A percentile compares a stretch with the other conserved stretches of the same genome.
Evolutionary conservation across 2,888 invertebrate species (phyloP).

Genomic region (Rhopalosiphum nymphaeae): DNA sequence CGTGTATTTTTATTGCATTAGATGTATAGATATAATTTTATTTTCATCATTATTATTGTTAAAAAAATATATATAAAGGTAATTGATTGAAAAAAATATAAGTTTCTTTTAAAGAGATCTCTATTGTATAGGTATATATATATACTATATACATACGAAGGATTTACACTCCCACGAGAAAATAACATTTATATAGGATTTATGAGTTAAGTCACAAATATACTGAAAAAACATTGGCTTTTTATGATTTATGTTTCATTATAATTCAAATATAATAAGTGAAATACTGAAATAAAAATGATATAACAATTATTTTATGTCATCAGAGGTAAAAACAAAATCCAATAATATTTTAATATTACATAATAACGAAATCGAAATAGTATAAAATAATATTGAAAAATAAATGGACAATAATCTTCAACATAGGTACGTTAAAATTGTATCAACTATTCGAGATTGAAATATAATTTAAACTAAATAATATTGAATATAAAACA

Average conservation of each 20-base stretch:
- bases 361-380: neutral
- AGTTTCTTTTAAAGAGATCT: neutral
- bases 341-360: neutral
- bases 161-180: neutral
- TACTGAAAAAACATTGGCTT: neutral
- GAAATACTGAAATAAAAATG: neutral
- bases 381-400: neutral
- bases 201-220: slow-evolving; percentile 1
- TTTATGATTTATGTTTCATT: neutral
- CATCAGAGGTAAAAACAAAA: neutral
- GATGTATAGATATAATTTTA: neutral
- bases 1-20: neutral
- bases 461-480: neutral
- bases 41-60: neutral
- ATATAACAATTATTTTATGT: neutral
- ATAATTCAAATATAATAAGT: neutral
- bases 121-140: neutral
- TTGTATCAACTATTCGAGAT: neutral
- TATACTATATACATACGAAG: neutral
- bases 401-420: neutral
- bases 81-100: neutral
- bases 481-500: neutral
- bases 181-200: neutral
- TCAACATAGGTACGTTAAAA: neutral
- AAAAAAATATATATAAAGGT: neutral